These are phyloP conservation scores for Alectura lathami DNA, from an alignment of 2,113 vertebrate species.

Conservation along the genomic window DNA sequence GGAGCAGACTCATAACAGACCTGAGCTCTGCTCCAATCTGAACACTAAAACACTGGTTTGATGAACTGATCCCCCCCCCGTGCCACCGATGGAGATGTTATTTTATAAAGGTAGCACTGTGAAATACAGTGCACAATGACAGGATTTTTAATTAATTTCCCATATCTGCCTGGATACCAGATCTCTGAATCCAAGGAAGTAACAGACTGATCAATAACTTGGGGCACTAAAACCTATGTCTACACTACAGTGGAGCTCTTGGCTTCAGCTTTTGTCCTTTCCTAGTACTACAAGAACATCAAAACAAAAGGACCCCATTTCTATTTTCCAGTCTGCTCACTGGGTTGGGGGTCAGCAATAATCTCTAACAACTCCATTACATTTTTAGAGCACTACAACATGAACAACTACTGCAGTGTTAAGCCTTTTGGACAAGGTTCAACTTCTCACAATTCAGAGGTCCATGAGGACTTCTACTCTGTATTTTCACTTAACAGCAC, in stretches of 20 bases:
- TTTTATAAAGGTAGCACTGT: neutral
- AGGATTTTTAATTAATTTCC: too few species aligned
- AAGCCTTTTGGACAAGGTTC: neutral
- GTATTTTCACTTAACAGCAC: neutral
- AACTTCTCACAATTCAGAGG: neutral
- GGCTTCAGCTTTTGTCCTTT: neutral
- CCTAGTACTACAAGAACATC: neutral
- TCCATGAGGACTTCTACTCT: neutral
- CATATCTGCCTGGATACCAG: too few species aligned
- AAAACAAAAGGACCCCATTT: neutral
- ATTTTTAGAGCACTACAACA: neutral
- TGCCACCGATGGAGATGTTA: neutral
- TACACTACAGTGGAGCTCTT: neutral
- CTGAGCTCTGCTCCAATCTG: neutral
- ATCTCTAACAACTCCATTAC: neutral
- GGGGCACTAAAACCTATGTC: neutral
- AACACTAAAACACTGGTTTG: neutral
- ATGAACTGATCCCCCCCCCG: neutral
- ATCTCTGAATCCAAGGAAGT: neutral
- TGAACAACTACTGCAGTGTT: neutral
- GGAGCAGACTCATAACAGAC: neutral
- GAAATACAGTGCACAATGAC: fast-evolving
- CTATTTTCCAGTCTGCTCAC: neutral
- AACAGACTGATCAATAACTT: neutral
- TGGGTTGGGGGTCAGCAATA: neutral